phyloP scores from a whole-genome alignment of 2,113 vertebrate genomes.

The Ceuthmochares aereus region DNA sequence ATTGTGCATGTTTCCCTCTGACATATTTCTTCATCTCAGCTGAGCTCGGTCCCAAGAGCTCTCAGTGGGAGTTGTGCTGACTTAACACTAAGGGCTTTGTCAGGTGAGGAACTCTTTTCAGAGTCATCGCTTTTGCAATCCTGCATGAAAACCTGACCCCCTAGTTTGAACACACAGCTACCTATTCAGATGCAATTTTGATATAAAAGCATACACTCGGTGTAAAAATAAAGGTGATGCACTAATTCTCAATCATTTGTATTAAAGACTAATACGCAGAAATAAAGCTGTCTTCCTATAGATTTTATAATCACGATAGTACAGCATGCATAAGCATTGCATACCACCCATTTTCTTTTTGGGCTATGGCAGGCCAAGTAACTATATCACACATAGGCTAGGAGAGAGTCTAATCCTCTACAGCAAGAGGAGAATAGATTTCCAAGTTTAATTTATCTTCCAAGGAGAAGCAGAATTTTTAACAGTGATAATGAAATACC shows the following conservation, averaged over 20 bases:
- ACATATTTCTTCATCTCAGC: neutral
- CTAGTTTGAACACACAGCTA: neutral
- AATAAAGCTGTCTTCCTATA: neutral
- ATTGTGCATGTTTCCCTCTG: rapidly evolving
- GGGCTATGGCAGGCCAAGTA: neutral
- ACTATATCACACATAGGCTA: neutral
- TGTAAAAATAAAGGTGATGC: neutral
- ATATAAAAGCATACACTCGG: neutral
- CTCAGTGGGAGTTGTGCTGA: neutral
- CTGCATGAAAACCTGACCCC: neutral
- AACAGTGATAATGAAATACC: neutral
- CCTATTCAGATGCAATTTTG: neutral
- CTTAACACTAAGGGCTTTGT: rapidly evolving
- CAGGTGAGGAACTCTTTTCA: neutral
- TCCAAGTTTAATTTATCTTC: neutral
- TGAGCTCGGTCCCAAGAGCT: neutral
- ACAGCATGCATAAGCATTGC: neutral
- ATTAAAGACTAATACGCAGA: neutral
- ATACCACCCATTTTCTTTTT: neutral
- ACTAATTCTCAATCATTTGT: neutral
- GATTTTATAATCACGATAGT: neutral
- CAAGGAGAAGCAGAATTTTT: neutral
- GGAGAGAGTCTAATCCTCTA: neutral
- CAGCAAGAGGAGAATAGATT: neutral
- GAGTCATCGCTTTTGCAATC: neutral